Base-by-base conservation (phyloP, 2,888 invertebrate species). In the Cerastis rubricosa region DNA sequence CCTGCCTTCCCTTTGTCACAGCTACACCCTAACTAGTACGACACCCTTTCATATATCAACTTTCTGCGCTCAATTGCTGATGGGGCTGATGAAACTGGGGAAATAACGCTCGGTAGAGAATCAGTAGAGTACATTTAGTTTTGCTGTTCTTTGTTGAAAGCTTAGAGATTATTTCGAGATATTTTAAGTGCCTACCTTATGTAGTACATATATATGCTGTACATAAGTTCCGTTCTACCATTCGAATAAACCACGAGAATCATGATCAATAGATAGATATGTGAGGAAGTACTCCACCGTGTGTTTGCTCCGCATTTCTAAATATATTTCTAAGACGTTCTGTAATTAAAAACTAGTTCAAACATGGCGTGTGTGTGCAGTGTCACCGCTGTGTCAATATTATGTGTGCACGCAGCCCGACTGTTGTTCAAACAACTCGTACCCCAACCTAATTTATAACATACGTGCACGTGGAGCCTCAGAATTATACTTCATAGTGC, bases 381-480 rank as follows among this genome's bases (percentile, higher is more conserved):
- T 90, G 91, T 91, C 91, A 87, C 93, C 92, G 93, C 93, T 94
- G 92, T 87, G 92, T 94, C 91, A 96, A 96, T 93, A 94, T 94
- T 93, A 84, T 88, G 84, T 87, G 87, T 88, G 86, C 90, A 90
- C 90, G 92, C 88, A 88, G 89, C 89, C 89, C 90, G 89, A 88
- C 91, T 92, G 92, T 92, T 93, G 93, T 92, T 89, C 92, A 93
- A 95, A 95, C 93, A 95, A 88, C 78, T 86, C 87, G 89, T 90
- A 90, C 90, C 89, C 91, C 93, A 92, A 91, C 93, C 94, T 94
- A 95, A 94, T 95, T 95, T 94, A 93, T 89, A 81, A 74, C 63
- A 91, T 87, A 90, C 88, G 84, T 88, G 91, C 93, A 91, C 90
- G 92, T 92, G 92, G 91, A 81, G 76, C 61, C 63, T 71, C 76